A percentile compares a stretch with the other conserved stretches of the same genome.
Evolutionary conservation across 2,888 invertebrate genomes (phyloP).

Genomic region (Ceraclea dissimilis): DNA sequence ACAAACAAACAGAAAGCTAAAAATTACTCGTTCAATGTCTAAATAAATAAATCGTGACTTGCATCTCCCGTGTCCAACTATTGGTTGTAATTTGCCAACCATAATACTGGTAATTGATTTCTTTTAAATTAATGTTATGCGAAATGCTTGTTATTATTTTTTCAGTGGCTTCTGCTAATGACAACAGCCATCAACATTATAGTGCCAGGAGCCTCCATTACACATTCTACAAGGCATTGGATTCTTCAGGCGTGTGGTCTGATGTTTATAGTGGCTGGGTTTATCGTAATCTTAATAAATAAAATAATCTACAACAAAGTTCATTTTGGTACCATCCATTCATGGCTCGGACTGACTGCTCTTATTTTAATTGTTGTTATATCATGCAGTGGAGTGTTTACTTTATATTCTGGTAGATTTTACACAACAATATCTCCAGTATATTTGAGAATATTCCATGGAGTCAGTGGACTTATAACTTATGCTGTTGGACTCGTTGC

Average conservation of each 20-base stretch:
- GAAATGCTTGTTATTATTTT: too few species aligned
- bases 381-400: slow-evolving; percentile 40
- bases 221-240: slow-evolving; percentile 48
- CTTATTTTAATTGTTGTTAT: slow-evolving; percentile 39
- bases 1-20: too few species aligned
- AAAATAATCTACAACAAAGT: slow-evolving; percentile 36
- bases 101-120: too few species aligned
- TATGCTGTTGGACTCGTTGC: slow-evolving; percentile 40
- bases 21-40: too few species aligned
- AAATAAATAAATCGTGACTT: too few species aligned
- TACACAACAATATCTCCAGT: slow-evolving; percentile 42
- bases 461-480: slow-evolving; percentile 38
- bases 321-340: slow-evolving; percentile 41
- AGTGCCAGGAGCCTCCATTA: slow-evolving; percentile 43
- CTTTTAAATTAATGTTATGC: too few species aligned
- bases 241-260: slow-evolving; percentile 38
- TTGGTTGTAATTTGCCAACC: too few species aligned
- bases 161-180: slow-evolving; percentile 46
- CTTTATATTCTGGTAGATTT: slow-evolving; percentile 41
- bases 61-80: too few species aligned
- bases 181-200: slow-evolving; percentile 43
- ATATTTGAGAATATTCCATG: slow-evolving; percentile 43
- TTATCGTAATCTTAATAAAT: slow-evolving; percentile 39
- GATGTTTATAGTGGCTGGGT: slow-evolving; percentile 35
- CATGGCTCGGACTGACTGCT: slow-evolving; percentile 42